A percentile compares a stretch with the other conserved stretches of the same genome.
Conservation (phyloP, 2,888 invertebrate genomes). For the Nomada goodeniana region DNA sequence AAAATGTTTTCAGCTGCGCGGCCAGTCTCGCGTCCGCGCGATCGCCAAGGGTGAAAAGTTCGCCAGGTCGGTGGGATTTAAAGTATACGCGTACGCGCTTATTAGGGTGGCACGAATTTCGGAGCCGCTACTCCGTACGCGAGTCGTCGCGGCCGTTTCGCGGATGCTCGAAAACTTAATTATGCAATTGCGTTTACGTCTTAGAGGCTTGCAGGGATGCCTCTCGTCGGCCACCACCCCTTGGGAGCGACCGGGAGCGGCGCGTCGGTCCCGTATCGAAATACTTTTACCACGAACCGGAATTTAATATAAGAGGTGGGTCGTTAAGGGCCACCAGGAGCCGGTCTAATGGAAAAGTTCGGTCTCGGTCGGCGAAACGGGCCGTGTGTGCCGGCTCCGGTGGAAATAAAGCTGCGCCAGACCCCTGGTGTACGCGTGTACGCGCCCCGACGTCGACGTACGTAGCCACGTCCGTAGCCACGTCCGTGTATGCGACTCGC, state of each 20-base stretch:
- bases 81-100: too few relatives aligned
- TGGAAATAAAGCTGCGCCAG: constrained; percentile 16
- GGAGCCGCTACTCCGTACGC: too few relatives aligned
- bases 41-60: constrained; percentile 35
- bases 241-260: not conserved
- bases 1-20: constrained; percentile 35
- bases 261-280: constrained; percentile 19
- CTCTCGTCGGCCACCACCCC: not conserved
- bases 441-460: not conserved
- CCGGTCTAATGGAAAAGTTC: constrained; percentile 61
- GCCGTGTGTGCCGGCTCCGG: constrained; percentile 1
- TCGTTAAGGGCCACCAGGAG: constrained; percentile 44
- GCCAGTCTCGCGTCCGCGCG: not conserved
- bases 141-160: constrained; percentile 22
- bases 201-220: constrained; percentile 42
- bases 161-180: constrained; percentile 59
- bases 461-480: not conserved
- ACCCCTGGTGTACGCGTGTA: constrained; percentile 12
- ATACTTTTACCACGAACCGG: constrained; percentile 42
- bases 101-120: constrained; percentile 11
- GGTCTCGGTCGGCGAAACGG: constrained; percentile 8
- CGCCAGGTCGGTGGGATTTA: not conserved
- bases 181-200: constrained; percentile 63
- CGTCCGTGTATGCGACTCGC: not conserved
- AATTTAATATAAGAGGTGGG: constrained; percentile 50